phyloP scores from a whole-genome alignment of 2,888 invertebrate species.

The Dorcus parallelipipedus region DNA sequence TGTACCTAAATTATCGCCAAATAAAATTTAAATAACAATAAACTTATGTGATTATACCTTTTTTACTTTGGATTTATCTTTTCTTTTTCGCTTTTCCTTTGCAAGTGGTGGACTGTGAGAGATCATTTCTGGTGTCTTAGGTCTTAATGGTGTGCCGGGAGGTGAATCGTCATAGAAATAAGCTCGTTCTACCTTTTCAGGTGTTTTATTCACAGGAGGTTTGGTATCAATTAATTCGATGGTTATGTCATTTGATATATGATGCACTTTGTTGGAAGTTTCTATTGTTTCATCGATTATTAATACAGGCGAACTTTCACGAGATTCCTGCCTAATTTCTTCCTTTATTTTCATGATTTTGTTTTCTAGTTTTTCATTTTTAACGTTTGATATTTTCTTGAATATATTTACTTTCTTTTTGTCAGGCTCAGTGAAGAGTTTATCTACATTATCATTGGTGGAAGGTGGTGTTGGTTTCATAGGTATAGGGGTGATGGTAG shows the following conservation, averaged over 20 bases:
- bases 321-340: slow-evolving; percentile 38
- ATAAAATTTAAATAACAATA: not conserved
- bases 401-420: slow-evolving; percentile 84
- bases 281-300: slow-evolving; percentile 48
- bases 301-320: slow-evolving; percentile 47
- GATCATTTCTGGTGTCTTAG: slow-evolving; percentile 57
- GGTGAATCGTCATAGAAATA: slow-evolving; percentile 54
- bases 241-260: slow-evolving; percentile 53
- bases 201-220: slow-evolving; percentile 34
- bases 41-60: slow-evolving; percentile 24
- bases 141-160: slow-evolving; percentile 55
- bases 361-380: slow-evolving; percentile 58
- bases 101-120: slow-evolving; percentile 56
- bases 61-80: slow-evolving; percentile 48
- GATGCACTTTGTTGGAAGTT: slow-evolving; percentile 35
- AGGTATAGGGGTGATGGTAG: slow-evolving; percentile 46
- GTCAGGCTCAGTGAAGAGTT: slow-evolving; percentile 75
- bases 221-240: slow-evolving; percentile 50
- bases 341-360: slow-evolving; percentile 45
- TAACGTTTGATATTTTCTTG: slow-evolving; percentile 78
- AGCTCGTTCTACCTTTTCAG: slow-evolving; percentile 45
- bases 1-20: slow-evolving; percentile 1
- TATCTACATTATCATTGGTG: slow-evolving; percentile 43
- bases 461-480: slow-evolving; percentile 32
- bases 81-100: slow-evolving; percentile 56